A percentile compares a stretch with the other conserved stretches of the same genome.
phyloP scores from a whole-genome alignment of 2,797 vertebrate genomes.

The Astyanax mexicanus region DNA sequence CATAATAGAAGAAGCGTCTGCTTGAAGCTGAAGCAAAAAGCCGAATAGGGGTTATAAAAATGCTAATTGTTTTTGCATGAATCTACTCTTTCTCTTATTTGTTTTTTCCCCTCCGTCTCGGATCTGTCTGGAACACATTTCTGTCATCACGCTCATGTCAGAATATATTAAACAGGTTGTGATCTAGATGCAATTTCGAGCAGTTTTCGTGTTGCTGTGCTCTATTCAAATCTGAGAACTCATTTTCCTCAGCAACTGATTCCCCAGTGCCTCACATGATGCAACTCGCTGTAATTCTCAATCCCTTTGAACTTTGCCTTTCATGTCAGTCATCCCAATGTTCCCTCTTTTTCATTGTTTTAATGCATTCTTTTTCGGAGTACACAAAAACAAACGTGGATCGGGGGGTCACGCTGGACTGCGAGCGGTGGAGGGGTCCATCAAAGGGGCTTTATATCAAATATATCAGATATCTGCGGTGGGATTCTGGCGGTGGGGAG shows the following conservation, averaged over 20 bases:
- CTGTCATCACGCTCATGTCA: conserved; percentile 52
- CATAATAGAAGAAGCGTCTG: too few relatives aligned
- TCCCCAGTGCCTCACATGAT: conserved; percentile 76
- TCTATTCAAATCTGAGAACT: conserved; percentile 62
- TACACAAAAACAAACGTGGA: conserved; percentile 37
- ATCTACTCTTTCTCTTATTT: conserved; percentile 5
- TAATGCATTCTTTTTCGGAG: conserved; percentile 49
- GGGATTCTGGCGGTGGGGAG: background rate
- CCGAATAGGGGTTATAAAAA: conserved; percentile 35
- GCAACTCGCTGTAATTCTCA: conserved; percentile 80
- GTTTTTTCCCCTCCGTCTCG: background rate
- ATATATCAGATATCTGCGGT: too few relatives aligned
- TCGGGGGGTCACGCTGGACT: conserved; percentile 11
- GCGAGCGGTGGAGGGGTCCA: background rate
- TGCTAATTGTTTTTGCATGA: conserved; percentile 41
- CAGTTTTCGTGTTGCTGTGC: conserved; percentile 46
- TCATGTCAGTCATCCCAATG: conserved; percentile 77
- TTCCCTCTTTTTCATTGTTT: conserved; percentile 70
- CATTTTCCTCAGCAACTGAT: conserved; percentile 70
- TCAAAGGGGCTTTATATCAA: background rate
- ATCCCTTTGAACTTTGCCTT: conserved; percentile 81
- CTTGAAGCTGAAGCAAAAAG: background rate
- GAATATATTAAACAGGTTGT: conserved; percentile 56
- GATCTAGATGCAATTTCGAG: conserved; percentile 55
- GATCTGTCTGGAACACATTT: conserved; percentile 21